Evolutionary conservation across 2,797 vertebrate genomes (phyloP).

Genomic region (Crocidura indochinensis): DNA sequence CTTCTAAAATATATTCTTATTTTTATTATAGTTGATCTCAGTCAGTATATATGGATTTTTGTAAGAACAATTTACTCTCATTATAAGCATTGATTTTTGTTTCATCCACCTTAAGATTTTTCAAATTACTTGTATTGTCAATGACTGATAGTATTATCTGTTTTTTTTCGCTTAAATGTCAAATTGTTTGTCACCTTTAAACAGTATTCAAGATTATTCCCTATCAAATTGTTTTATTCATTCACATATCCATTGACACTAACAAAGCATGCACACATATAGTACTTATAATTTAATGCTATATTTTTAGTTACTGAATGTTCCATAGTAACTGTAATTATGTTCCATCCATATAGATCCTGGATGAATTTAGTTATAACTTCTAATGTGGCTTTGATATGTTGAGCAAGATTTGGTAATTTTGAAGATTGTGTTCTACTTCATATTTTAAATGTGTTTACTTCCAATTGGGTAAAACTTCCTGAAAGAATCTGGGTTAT

Average conservation of each 20-base stretch:
- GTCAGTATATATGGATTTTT: background rate
- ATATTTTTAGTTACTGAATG: slow-evolving; percentile 5
- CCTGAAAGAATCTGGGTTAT: background rate
- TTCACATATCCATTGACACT: background rate
- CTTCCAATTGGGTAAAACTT: background rate
- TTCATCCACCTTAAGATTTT: background rate
- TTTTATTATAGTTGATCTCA: background rate
- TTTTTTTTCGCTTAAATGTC: background rate
- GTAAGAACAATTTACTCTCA: background rate
- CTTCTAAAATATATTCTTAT: background rate
- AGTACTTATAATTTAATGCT: background rate
- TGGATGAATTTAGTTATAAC: background rate
- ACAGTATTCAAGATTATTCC: background rate
- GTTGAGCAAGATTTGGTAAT: background rate
- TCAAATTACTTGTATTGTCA: background rate
- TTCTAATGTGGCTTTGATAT: slow-evolving; percentile 7
- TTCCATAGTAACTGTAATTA: background rate
- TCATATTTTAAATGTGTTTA: background rate
- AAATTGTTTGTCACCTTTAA: slow-evolving; percentile 23
- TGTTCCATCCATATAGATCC: background rate
- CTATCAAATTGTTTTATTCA: background rate
- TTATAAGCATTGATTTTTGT: background rate
- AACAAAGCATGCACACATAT: background rate
- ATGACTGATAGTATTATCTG: background rate
- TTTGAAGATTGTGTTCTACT: background rate